Evolutionary conservation across 2,113 vertebrate genomes (phyloP).

Genomic region (Pao palembangensis): DNA sequence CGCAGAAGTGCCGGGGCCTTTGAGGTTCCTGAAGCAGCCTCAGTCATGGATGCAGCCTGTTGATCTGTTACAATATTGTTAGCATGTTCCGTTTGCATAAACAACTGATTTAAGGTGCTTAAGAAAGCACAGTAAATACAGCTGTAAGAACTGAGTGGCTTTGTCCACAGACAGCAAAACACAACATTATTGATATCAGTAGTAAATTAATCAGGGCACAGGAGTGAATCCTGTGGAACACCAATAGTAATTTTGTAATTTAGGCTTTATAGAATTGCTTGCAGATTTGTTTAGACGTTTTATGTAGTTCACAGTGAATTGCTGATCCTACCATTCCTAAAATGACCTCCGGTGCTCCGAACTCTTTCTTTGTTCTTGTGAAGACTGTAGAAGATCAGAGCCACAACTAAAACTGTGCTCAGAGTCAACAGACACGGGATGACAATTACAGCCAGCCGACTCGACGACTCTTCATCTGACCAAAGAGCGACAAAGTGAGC

Average conservation of each 20-base stretch:
- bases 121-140: no score
- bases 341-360: slow-evolving; percentile 7
- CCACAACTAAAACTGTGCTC: slow-evolving; percentile 59
- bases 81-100: no score
- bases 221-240: no score
- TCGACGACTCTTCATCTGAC: slow-evolving; percentile 55
- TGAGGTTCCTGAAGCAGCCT: neutral
- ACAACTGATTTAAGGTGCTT: no score
- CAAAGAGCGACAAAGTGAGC: neutral
- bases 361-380: slow-evolving; percentile 27
- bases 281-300: no score
- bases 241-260: no score
- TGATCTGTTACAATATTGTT: slow-evolving; percentile 16
- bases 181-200: neutral
- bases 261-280: no score
- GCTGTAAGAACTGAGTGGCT: no score
- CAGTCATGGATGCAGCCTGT: slow-evolving; percentile 4
- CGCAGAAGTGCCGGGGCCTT: slow-evolving; percentile 28
- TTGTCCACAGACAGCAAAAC: neutral
- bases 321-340: slow-evolving; percentile 28
- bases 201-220: no score
- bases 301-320: neutral
- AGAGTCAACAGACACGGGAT: slow-evolving; percentile 66
- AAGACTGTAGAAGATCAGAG: slow-evolving; percentile 65
- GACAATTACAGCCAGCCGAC: slow-evolving; percentile 55